Conservation (phyloP, 2,888 invertebrate species). For the Seira ritae region DNA sequence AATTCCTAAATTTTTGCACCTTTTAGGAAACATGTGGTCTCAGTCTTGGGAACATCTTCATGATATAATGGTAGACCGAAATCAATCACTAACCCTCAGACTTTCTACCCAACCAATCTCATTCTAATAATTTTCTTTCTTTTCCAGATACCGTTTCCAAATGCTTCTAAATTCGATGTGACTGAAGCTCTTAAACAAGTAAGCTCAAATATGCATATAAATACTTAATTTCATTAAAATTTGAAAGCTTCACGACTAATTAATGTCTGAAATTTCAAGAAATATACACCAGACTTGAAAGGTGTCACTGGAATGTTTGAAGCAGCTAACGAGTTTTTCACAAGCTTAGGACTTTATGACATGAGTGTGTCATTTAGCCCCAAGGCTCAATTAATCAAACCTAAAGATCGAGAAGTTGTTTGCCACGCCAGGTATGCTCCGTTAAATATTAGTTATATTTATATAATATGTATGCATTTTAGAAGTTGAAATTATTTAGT, state of each 20-base stretch:
- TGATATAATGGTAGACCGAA: slow-evolving; percentile 84
- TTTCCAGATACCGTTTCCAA: slow-evolving; percentile 86
- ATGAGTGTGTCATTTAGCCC: slow-evolving; percentile 92
- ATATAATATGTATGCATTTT: slow-evolving; percentile 75
- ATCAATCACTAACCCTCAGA: too few species aligned
- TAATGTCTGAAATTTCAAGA: slow-evolving; percentile 54
- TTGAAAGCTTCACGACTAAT: not conserved
- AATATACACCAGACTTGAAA: slow-evolving; percentile 53
- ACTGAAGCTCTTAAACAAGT: slow-evolving; percentile 84
- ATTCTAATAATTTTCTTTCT: too few species aligned
- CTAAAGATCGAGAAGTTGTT: slow-evolving; percentile 81
- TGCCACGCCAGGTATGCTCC: slow-evolving; percentile 44
- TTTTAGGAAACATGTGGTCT: slow-evolving; percentile 90
- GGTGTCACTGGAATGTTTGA: slow-evolving; percentile 81
- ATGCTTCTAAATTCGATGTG: slow-evolving; percentile 84
- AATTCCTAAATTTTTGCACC: slow-evolving; percentile 77
- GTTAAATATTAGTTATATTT: not conserved
- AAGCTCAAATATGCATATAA: not conserved
- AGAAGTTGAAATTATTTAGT: slow-evolving; percentile 76
- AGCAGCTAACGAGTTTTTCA: slow-evolving; percentile 89
- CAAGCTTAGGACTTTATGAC: slow-evolving; percentile 86
- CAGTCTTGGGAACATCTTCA: slow-evolving; percentile 88
- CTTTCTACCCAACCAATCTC: too few species aligned
- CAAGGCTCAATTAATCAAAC: slow-evolving; percentile 86
- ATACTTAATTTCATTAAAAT: not conserved